Base-by-base conservation (phyloP, 2,797 vertebrate species). In the Hydrophis major region DNA sequence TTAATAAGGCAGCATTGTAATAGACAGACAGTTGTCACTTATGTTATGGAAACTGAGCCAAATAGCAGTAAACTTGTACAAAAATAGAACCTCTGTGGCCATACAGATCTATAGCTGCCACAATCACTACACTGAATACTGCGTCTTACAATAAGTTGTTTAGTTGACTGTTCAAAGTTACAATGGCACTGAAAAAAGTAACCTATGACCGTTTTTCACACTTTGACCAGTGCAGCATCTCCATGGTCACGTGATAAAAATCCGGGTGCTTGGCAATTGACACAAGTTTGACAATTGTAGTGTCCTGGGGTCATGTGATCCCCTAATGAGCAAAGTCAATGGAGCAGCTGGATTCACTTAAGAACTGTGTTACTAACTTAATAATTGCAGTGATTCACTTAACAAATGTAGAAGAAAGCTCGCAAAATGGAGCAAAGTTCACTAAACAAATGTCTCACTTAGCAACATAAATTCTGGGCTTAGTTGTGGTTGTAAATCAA, bases 11-110 rank as follows among this genome's bases (percentile, higher is more conserved):
- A 97, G 94, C 95, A 96, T 94, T 97, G 96, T 97, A 95, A 95
- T 94, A 96, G 95, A 95, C 95, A 96, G 94, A 94, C 96, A 95
- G 95, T 96, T 96, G 96, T 93, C 96, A 95, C 95, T 93, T 96
- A 94, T 95, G 95, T 96, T 95, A 96, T 95, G 96, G 95, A 95
- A 95, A 95, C 95, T 95, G 96, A 97, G 96, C 94, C 96, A 92
- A 92, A 96, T 95, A 96, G 96, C 93, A 95, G 95, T 95, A 95
- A 96, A 96, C 94, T 93, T 28, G 25, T 60, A n/a, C 20, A 47
- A 50, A 88, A 8, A 8, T 59, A 32, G 47, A 69, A 42, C 18
- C 53, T 91, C 53, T 28, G 18, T 32, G 83, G 89, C 27, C 56
- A 94, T 95, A 94, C 66, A 11, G 50, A 94, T 86, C 66, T 2